Evolutionary conservation across 2,888 invertebrate genomes (phyloP), one percentile per base, ranked within the genome.

Genomic region (Deilephila porcellus): DNA sequence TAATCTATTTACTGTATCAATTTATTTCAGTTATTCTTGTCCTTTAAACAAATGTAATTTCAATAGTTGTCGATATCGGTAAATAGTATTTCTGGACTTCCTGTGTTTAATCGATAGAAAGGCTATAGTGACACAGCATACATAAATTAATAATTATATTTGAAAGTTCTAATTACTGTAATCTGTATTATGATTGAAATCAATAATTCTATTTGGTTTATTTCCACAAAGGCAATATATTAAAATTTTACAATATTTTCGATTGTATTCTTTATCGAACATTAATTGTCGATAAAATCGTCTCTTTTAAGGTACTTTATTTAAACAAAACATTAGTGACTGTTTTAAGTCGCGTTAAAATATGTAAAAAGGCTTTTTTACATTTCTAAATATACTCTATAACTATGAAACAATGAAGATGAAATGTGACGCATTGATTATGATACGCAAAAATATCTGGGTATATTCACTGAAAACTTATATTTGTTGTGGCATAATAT

Each of bases 271-370:
- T 56, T 52, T 52, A 67, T 67, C 67, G 67, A 67, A 14, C 25
- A 25, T 6, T 17, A 17, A 17, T 25, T 52, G 25, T 67, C 67
- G 67, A 67, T 67, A 67, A 67, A 67, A 45, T 67, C 64, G 37
- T 45, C 45, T 64, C 45, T 67, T 25, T 45, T 45, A 67, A 52
- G 67, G 52, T 52, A 52, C 67, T 52, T 67, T 67, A 67, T 67
- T 67, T 67, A 67, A 67, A 64, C n/a, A n/a, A 67, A 52, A 14
- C 67, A 52, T 52, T 45, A 25, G 67, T 67, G 67, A 67, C 67
- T 67, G 67, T 67, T 67, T 67, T 67, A 67, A 67, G 67, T 67
- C 67, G 67, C 67, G 52, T 17, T 52, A 67, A 45, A 67, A 52
- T 67, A 25, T 67, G 64, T 64, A 64, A 64, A 64, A 64, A 64